A percentile compares a stretch with the other conserved stretches of the same genome.
Evolutionary conservation across 1,140 invertebrate genomes (phyloP).

Genomic region (Harpegnathos saltator): DNA sequence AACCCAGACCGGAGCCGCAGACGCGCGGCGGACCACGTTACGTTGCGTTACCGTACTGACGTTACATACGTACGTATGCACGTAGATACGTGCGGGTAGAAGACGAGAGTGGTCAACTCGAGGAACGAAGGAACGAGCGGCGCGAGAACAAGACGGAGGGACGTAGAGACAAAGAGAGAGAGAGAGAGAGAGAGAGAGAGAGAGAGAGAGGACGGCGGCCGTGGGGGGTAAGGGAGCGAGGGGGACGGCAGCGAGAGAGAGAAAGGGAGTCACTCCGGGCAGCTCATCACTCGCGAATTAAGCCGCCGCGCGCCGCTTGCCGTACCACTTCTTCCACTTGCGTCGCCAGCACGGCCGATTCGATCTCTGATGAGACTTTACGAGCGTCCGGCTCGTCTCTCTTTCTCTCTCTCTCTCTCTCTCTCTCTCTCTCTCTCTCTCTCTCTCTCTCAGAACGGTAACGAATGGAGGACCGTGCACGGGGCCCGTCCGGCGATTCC

Average conservation of each 20-base stretch:
- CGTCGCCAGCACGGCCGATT: conserved; percentile 61
- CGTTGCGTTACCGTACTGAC: conserved; percentile 32
- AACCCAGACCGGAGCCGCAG: conserved; percentile 78
- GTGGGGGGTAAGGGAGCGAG: too few relatives aligned
- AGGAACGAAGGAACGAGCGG: conserved; percentile 51
- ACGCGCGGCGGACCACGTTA: conserved; percentile 75
- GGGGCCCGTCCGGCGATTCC: conserved; percentile 26
- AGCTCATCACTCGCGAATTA: conserved; percentile 78
- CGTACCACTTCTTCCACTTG: conserved; percentile 73
- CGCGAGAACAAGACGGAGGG: conserved; percentile 49
- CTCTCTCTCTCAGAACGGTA: conserved; percentile 72
- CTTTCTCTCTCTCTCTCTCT: too few relatives aligned
- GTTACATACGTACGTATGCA: conserved; percentile 48
- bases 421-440: too few relatives aligned
- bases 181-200: conserved; percentile 62
- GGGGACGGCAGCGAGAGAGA: conserved; percentile 43
- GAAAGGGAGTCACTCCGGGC: conserved; percentile 68
- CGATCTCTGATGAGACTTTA: conserved; percentile 78
- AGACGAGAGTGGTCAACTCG: conserved; percentile 61
- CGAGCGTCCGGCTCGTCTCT: conserved; percentile 67
- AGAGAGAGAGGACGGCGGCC: conserved; percentile 9
- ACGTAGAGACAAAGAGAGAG: conserved; percentile 29
- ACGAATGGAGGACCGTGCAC: conserved; percentile 63
- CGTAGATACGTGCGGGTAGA: conserved; percentile 22
- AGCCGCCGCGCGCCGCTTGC: conserved; percentile 71